These are phyloP conservation scores for Diaphora mendica DNA, from an alignment of 2,888 invertebrate genomes.

Conservation along the genomic window DNA sequence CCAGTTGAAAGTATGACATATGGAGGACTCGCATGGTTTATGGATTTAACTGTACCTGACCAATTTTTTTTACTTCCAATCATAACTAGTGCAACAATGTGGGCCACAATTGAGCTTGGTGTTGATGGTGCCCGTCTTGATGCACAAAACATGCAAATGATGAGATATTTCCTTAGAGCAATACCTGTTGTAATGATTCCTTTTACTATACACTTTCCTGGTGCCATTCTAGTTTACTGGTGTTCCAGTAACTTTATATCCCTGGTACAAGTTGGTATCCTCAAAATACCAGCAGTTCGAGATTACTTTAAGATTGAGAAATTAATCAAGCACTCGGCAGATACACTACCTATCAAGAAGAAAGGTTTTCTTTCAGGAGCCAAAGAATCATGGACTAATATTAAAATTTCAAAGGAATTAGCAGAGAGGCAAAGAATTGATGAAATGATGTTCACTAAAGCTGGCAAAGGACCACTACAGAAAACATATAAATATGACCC, in stretches of 20 bases:
- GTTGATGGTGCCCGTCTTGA: conserved; percentile 90
- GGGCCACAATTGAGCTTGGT: conserved; percentile 93
- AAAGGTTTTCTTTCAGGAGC: conserved; percentile 93
- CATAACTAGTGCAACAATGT: conserved; percentile 93
- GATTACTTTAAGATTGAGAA: conserved; percentile 91
- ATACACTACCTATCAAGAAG: conserved; percentile 88
- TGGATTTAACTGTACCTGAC: conserved; percentile 96
- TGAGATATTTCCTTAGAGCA: conserved; percentile 91
- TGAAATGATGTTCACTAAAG: conserved; percentile 92
- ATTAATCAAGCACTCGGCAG: conserved; percentile 84
- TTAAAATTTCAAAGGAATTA: conserved; percentile 92
- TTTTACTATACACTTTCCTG: conserved; percentile 95
- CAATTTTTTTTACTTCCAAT: conserved; percentile 95
- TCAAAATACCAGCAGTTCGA: conserved; percentile 91
- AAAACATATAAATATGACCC: conserved; percentile 96
- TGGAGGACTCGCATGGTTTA: conserved; percentile 97
- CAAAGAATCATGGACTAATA: conserved; percentile 93
- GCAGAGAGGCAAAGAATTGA: conserved; percentile 92
- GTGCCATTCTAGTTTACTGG: conserved; percentile 97
- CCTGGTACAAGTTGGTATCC: conserved; percentile 91
- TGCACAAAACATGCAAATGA: conserved; percentile 88
- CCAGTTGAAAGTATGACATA: conserved; percentile 96
- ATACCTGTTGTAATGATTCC: conserved; percentile 93
- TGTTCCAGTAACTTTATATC: conserved; percentile 94
- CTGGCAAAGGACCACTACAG: conserved; percentile 94